Evolutionary conservation across 2,113 vertebrate genomes (phyloP).

Genomic region (Siniperca chuatsi): DNA sequence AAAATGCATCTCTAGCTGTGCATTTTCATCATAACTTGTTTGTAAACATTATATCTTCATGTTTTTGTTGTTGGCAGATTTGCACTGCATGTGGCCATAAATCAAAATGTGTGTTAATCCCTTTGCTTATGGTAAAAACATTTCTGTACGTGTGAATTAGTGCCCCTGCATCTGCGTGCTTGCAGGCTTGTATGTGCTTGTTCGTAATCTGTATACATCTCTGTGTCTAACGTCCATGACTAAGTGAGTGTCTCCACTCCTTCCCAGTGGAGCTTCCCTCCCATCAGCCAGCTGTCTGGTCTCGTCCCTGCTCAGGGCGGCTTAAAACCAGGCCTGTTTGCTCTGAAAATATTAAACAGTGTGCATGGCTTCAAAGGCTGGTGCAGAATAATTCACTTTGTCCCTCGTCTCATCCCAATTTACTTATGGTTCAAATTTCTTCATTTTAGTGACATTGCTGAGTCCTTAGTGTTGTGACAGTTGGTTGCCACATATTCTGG

Average conservation of each 20-base stretch:
- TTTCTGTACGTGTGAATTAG: constrained; percentile 8
- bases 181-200: constrained; percentile 35
- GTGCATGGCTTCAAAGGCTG: background rate
- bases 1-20: background rate
- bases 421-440: background rate
- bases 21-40: background rate
- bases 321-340: constrained; percentile 34
- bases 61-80: background rate
- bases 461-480: background rate
- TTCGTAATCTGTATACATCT: constrained; percentile 70
- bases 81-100: constrained; percentile 27
- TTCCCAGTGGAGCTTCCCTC: constrained; percentile 42
- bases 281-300: constrained; percentile 50
- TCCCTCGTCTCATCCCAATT: background rate
- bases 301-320: constrained; percentile 21
- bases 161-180: constrained; percentile 12
- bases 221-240: constrained; percentile 55
- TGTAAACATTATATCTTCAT: background rate
- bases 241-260: constrained; percentile 54
- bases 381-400: background rate
- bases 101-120: constrained; percentile 52
- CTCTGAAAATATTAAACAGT: constrained; percentile 13
- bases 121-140: background rate
- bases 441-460: background rate
- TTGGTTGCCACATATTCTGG: background rate